phyloP scores from a whole-genome alignment of 2,113 vertebrate genomes.

The Atherinomorus stipes region DNA sequence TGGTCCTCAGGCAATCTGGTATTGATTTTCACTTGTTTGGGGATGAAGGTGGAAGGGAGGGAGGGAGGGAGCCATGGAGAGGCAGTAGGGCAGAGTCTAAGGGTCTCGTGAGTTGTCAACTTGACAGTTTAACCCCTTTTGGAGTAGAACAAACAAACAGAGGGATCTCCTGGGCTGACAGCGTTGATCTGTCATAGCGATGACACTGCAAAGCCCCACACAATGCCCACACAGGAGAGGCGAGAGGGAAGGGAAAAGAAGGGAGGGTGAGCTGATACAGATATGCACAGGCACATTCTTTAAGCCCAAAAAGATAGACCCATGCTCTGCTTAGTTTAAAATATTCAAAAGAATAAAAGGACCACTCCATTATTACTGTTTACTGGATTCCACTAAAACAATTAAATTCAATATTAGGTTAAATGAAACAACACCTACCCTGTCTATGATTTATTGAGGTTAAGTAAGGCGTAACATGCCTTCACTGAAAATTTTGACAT shows the following conservation, averaged over 20 bases:
- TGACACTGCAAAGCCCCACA: conserved; percentile 76
- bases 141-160: conserved; percentile 83
- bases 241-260: conserved; percentile 68
- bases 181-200: conserved; percentile 78
- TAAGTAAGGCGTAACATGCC: background rate
- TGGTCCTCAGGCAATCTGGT: conserved; percentile 87
- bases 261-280: conserved; percentile 75
- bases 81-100: conserved; percentile 65
- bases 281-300: conserved; percentile 80
- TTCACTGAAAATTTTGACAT: background rate
- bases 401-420: background rate
- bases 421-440: background rate
- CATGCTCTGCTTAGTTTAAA: conserved; percentile 27
- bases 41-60: conserved; percentile 79
- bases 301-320: conserved; percentile 68
- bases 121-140: conserved; percentile 86
- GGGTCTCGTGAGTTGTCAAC: conserved; percentile 86
- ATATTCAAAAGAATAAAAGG: background rate
- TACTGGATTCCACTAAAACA: background rate
- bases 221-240: conserved; percentile 79
- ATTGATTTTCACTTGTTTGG: conserved; percentile 90
- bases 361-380: background rate
- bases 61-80: conserved; percentile 57
- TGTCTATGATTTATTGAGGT: background rate
- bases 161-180: conserved; percentile 80